Base-by-base conservation (phyloP, 2,113 vertebrate genomes). In the Narcine bancroftii region DNA sequence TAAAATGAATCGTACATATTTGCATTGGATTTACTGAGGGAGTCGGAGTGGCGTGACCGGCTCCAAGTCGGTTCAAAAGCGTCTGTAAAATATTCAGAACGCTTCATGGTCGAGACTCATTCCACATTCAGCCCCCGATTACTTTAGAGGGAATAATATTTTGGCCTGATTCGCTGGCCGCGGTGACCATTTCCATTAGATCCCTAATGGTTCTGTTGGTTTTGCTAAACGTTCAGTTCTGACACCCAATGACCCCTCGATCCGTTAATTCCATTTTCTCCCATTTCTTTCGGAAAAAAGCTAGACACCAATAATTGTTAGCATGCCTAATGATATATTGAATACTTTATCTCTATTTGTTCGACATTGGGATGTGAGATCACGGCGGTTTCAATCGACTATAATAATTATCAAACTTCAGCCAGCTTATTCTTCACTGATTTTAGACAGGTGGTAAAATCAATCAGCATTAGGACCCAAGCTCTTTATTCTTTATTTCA, bases 161-260 rank as follows among this genome's bases (percentile, higher is more conserved):
- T 73, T 92, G 92, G 92, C 92, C 56, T 92, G 53, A 93, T 93
- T 36, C 93, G 83, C 69, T 89, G 93, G 93, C 75, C 92, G 92
- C 71, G 56, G 60, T 29, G 93, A 92, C 92, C 94, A 93, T 92
- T 92, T 94, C 92, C 93, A 94, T 93, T 95, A 93, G 92, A 92
- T 92, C 53, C 53, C 0, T 96, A 96, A 95, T 96, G 94, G 95
- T 94, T 92, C 93, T 95, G 95, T 95, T 96, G 94, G 95, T 95
- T 94, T 95, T 95, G 89, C 95, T 96, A 95, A 96, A 95, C 94
- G 94, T 93, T 94, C 92, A 79, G 93, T 93, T 95, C 93, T 95
- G 95, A 95, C 96, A 95, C 93, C 92, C 21, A 93, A 93, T 96
- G 96, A 96, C 96, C 96, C 93, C 92, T 94, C 92, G 77, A 92